Percentiles rank a stretch among this genome's conserved stretches.
phyloP scores from a whole-genome alignment of 2,113 vertebrate species.

The Rhinolophus sinicus region DNA sequence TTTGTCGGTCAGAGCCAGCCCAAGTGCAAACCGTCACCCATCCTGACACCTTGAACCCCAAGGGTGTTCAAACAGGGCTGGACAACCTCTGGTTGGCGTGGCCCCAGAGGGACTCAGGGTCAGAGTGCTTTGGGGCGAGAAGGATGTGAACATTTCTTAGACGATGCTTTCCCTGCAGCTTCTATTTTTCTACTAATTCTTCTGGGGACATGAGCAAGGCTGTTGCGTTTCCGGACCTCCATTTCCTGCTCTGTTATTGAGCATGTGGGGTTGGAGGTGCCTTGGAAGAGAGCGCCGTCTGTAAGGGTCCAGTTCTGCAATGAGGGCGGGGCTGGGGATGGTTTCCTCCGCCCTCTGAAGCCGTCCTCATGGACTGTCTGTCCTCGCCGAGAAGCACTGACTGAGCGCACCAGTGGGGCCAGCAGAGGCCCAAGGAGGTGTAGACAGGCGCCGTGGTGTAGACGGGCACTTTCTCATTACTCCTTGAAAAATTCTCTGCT shows the following conservation, averaged over 20 bases:
- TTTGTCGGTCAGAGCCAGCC: fast-evolving
- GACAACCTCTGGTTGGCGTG: neutral
- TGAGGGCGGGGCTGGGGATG: neutral
- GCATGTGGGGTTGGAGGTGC: neutral
- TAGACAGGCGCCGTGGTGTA: fast-evolving
- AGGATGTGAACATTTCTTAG: fast-evolving
- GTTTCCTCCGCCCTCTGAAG: neutral
- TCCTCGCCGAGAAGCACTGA: fast-evolving
- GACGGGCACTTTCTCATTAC: neutral
- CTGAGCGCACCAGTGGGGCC: fast-evolving
- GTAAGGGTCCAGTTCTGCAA: neutral
- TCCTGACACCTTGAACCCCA: fast-evolving
- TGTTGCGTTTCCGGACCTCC: neutral
- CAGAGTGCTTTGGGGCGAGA: fast-evolving
- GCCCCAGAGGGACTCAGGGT: neutral
- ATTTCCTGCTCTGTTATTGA: neutral
- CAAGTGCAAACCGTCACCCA: fast-evolving
- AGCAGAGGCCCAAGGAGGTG: fast-evolving
- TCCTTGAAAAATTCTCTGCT: neutral
- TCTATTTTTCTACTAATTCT: neutral
- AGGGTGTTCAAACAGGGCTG: neutral
- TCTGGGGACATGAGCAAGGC: neutral
- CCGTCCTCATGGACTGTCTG: neutral
- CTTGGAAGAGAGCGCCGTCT: fast-evolving
- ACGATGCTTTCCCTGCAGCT: no score